A percentile compares a stretch with the other conserved stretches of the same genome.
Conservation (phyloP, 1,140 invertebrate species). For the Polyergus mexicanus region DNA sequence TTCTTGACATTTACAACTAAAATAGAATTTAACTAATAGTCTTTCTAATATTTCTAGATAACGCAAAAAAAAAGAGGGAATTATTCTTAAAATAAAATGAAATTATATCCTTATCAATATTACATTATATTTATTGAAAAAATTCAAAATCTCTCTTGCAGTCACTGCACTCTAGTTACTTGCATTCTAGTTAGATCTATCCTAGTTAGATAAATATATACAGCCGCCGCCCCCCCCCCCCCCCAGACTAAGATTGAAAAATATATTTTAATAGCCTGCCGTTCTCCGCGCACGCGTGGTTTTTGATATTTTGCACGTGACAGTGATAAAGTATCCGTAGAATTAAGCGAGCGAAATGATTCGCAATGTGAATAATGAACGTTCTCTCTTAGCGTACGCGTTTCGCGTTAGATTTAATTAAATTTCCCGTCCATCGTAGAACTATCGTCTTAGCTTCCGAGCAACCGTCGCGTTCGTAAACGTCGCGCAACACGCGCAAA, state of each 20-base stretch:
- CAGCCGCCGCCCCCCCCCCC: too few relatives aligned
- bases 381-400: conserved; percentile 31
- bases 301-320: conserved; percentile 27
- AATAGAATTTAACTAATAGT: neutral
- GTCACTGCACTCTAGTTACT: too few relatives aligned
- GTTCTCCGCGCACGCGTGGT: neutral
- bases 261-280: conserved; percentile 36
- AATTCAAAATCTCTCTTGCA: neutral
- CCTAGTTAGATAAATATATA: neutral
- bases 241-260: conserved; percentile 28
- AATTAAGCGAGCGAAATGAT: conserved; percentile 48
- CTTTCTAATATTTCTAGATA: neutral
- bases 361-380: conserved; percentile 60
- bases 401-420: conserved; percentile 61
- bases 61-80: neutral
- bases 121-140: neutral
- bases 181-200: neutral
- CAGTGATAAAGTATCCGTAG: conserved; percentile 46
- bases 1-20: neutral
- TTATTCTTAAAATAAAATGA: too few relatives aligned
- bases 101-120: neutral
- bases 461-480: conserved; percentile 13
- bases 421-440: conserved; percentile 45
- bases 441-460: conserved; percentile 47
- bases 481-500: neutral